These are phyloP conservation scores for Prenolepis imparis DNA, from an alignment of 2,888 invertebrate genomes.

Conservation along the genomic window DNA sequence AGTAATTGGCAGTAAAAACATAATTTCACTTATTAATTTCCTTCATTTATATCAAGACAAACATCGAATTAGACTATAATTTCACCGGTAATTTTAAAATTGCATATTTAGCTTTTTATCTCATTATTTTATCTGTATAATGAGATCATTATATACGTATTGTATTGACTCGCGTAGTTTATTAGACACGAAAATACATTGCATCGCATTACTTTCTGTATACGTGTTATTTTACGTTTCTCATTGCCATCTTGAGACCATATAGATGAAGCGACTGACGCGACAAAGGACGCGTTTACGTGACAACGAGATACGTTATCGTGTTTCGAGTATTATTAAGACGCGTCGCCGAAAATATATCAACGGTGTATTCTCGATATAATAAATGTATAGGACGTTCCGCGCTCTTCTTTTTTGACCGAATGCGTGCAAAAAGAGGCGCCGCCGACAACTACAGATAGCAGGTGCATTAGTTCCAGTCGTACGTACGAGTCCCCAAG, in stretches of 20 bases:
- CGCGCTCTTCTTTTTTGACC: conserved; percentile 42
- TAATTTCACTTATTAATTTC: conserved; percentile 33
- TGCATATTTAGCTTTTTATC: conserved; percentile 4
- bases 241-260: neutral
- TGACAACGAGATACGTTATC: conserved; percentile 10
- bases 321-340: conserved; percentile 3
- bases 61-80: conserved; percentile 19
- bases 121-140: neutral
- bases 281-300: neutral
- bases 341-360: neutral
- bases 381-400: conserved; percentile 57
- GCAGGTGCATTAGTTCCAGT: conserved; percentile 83
- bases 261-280: neutral
- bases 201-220: neutral
- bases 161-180: neutral
- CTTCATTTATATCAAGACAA: conserved; percentile 9
- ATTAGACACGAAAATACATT: neutral
- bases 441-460: conserved; percentile 74
- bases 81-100: conserved; percentile 18
- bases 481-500: conserved; percentile 82
- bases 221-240: neutral
- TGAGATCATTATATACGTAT: neutral
- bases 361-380: neutral
- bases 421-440: conserved; percentile 41
- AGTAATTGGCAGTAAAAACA: conserved; percentile 19